Base-by-base conservation (phyloP, 2,888 invertebrate genomes). In the Scaptomyza caliginosa region DNA sequence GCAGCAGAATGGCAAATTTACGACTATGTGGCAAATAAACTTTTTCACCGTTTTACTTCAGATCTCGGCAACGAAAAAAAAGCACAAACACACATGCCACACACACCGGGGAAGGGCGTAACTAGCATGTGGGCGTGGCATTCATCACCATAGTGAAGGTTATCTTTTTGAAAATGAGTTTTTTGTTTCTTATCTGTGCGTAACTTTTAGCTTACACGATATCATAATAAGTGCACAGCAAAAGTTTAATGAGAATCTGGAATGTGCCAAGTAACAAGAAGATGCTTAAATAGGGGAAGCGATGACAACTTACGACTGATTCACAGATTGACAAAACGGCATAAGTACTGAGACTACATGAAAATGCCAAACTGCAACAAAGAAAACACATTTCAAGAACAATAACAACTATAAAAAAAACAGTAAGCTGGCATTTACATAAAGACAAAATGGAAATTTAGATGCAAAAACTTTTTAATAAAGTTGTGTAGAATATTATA, bases 211-310 rank as follows among this genome's bases (percentile, higher is more conserved):
- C 38, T 50, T 32, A 54, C 59, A 55, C 55, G 56, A 55, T 62
- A 48, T 51, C 40, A 51, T 57, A 74, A 70, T 63, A 77, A 68
- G 68, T 68, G 65, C 39, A 26, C 36, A 52, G 57, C 50, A 54
- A 58, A 76, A 76, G 68, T 67, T 76, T 34, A 72, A 72, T 56
- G 73, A 60, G 54, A 51, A 45, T 48, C 39, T 36, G 51, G 19
- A 28, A 34, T 21, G 49, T 4, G 10, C 1, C n/a, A 32, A 13
- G 19, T 2, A 2, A 56, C 58, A 43, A 16, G 16, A 26, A 11
- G 56, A 56, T 17, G 38, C n/a, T n/a, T n/a, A n/a, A n/a, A 3
- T 17, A 16, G 42, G n/a, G 6, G 16, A 11, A 34, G 13, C 45
- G 45, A 51, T 55, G 59, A 28, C 34, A 51, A 55, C 19, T 38